Conservation (phyloP, 2,888 invertebrate genomes). For the Caenorhabditis sp. region DNA sequence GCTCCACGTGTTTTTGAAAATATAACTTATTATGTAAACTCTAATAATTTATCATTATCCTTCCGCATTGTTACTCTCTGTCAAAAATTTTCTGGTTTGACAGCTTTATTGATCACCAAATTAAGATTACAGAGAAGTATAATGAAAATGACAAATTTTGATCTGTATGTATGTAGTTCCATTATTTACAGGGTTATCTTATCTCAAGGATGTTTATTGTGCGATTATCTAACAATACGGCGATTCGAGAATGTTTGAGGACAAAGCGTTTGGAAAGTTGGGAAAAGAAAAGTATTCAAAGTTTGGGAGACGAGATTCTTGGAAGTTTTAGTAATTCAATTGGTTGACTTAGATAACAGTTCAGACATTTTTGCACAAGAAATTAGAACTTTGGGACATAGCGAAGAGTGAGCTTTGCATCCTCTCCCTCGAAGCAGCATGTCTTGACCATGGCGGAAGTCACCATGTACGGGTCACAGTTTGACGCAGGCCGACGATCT, state of each 20-base stretch:
- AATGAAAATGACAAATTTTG: constrained; percentile 39
- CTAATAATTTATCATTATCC: constrained; percentile 26
- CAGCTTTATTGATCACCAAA: constrained; percentile 63
- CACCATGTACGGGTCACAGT: constrained; percentile 80
- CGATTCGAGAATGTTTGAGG: neutral
- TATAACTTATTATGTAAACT: constrained; percentile 5
- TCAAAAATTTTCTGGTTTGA: constrained; percentile 47
- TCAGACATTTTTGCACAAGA: neutral
- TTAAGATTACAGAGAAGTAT: constrained; percentile 32
- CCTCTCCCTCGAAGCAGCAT: constrained; percentile 74
- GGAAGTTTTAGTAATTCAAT: neutral
- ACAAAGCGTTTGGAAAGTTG: neutral
- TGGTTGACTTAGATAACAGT: neutral
- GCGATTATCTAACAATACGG: neutral
- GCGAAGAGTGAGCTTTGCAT: constrained; percentile 71
- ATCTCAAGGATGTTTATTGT: neutral
- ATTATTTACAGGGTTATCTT: neutral
- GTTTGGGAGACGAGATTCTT: constrained; percentile 2
- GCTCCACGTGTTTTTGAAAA: constrained; percentile 39
- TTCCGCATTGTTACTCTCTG: constrained; percentile 19
- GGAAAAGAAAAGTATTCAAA: neutral
- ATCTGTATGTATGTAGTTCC: neutral
- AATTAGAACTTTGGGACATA: constrained; percentile 75
- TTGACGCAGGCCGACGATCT: constrained; percentile 79
- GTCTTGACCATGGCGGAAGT: constrained; percentile 75